A percentile compares a stretch with the other conserved stretches of the same genome.
Evolutionary conservation across 2,113 vertebrate genomes (phyloP).

Genomic region (Saguinus imperator): DNA sequence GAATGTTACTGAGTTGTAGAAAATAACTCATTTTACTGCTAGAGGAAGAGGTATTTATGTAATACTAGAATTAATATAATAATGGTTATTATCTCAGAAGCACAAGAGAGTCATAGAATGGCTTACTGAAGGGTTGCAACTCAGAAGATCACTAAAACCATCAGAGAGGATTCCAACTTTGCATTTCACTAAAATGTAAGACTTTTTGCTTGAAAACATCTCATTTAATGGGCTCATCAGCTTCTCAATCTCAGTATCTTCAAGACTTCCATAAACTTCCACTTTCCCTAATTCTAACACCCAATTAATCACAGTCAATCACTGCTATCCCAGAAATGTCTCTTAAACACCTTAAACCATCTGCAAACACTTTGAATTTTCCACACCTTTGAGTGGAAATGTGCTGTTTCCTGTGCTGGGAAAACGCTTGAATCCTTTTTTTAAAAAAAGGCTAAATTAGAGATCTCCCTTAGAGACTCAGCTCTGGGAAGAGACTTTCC

Average conservation of each 20-base stretch:
- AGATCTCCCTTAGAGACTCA: neutral
- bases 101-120: neutral
- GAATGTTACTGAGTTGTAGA: neutral
- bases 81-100: neutral
- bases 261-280: neutral
- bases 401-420: neutral
- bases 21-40: neutral
- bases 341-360: neutral
- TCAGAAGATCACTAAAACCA: neutral
- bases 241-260: neutral
- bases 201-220: neutral
- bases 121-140: neutral
- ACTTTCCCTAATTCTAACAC: neutral
- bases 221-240: neutral
- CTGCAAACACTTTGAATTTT: neutral
- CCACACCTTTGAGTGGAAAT: neutral
- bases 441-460: neutral
- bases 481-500: neutral
- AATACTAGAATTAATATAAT: neutral
- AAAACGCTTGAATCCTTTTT: neutral
- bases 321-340: neutral
- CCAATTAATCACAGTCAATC: neutral
- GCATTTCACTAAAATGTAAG: neutral
- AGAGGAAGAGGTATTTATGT: neutral
- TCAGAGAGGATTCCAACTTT: neutral